Conservation (phyloP, 2,113 vertebrate genomes). For the Xiphophorus couchianus region DNA sequence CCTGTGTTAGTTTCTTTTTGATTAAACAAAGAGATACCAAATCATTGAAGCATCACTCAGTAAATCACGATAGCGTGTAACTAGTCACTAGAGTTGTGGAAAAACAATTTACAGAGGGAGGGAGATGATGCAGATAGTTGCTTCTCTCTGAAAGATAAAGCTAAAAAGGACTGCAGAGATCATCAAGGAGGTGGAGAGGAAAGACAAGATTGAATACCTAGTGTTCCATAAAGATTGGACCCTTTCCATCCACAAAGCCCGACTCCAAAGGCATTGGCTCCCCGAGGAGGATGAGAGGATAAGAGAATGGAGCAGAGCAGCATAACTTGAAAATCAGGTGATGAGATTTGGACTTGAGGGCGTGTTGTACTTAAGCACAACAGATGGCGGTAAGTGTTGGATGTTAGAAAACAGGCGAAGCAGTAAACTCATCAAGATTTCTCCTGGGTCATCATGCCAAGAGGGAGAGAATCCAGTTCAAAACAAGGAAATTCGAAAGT, state of each 20-base stretch:
- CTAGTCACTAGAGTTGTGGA: constrained; percentile 50
- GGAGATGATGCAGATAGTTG: constrained; percentile 62
- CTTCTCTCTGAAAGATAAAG: constrained; percentile 57
- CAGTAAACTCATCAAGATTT: constrained; percentile 64
- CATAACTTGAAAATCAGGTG: constrained; percentile 42
- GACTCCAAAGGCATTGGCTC: constrained; percentile 43
- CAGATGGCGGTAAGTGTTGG: constrained; percentile 67
- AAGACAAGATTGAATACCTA: constrained; percentile 56
- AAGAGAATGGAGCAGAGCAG: constrained; percentile 25
- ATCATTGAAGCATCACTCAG: constrained; percentile 50
- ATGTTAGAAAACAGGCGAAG: constrained; percentile 65
- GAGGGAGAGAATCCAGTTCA: constrained; percentile 26
- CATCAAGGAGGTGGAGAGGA: constrained; percentile 18
- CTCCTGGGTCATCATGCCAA: constrained; percentile 56
- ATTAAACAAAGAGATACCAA: constrained; percentile 44
- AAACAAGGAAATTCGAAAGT: constrained; percentile 22
- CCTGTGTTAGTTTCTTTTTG: constrained; percentile 41
- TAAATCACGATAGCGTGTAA: constrained; percentile 65
- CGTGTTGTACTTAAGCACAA: constrained; percentile 45
- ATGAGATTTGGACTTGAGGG: constrained; percentile 30
- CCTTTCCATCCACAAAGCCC: constrained; percentile 38
- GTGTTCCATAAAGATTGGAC: constrained; percentile 40
- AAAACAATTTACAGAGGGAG: constrained; percentile 67
- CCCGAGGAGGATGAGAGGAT: constrained; percentile 47
- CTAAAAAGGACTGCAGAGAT: constrained; percentile 33